Percentiles rank a stretch among this genome's conserved stretches.
phyloP scores from a whole-genome alignment of 2,888 invertebrate species.

The Himalopsyche japonica region DNA sequence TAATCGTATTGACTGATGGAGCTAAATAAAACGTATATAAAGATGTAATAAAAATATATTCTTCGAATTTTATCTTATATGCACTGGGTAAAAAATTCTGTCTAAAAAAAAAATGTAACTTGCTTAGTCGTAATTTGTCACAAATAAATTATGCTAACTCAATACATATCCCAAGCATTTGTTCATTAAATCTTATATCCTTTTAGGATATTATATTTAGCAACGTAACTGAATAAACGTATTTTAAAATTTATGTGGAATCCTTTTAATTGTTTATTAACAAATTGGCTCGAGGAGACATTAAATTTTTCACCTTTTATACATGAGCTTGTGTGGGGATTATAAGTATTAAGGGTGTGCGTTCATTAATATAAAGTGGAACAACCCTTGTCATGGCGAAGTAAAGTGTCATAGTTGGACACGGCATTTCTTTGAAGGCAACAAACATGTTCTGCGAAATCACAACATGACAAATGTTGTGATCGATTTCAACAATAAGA shows the following conservation, averaged over 20 bases:
- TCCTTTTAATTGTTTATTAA: not conserved
- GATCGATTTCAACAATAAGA: not conserved
- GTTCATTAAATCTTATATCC: too few species aligned
- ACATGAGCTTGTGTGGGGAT: not conserved
- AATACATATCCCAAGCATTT: too few species aligned
- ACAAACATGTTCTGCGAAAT: not conserved
- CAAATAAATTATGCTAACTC: too few species aligned
- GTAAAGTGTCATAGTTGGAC: slow-evolving; percentile 11
- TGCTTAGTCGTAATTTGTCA: too few species aligned
- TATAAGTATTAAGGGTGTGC: not conserved
- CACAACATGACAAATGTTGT: not conserved
- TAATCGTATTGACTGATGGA: too few species aligned
- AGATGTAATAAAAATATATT: too few species aligned
- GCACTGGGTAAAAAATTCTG: too few species aligned
- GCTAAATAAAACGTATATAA: too few species aligned
- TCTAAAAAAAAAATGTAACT: too few species aligned
- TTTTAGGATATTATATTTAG: too few species aligned
- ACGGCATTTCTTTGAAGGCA: slow-evolving; percentile 1
- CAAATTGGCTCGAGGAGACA: not conserved
- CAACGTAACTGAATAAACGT: not conserved
- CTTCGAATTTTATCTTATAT: too few species aligned
- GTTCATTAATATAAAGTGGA: slow-evolving; percentile 29
- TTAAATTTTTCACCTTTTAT: not conserved
- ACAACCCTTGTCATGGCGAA: slow-evolving; percentile 22
- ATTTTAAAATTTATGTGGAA: not conserved